Evolutionary conservation across 2,888 invertebrate species (phyloP).

Genomic region (Ctenicera cuprea): DNA sequence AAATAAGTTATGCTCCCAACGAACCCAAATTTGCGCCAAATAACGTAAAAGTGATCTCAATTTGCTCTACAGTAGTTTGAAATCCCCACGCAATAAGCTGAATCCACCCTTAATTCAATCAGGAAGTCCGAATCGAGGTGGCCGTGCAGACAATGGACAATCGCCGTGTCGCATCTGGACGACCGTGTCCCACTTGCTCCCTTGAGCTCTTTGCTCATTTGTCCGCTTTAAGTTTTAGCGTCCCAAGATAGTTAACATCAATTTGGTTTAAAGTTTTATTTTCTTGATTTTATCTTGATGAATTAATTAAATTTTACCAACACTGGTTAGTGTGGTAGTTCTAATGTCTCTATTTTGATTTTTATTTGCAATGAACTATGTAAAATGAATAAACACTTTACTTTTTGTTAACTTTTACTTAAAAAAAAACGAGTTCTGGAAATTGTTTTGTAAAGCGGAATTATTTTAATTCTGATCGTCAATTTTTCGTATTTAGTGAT

Average conservation of each 20-base stretch:
- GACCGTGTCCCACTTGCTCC: conserved; percentile 61
- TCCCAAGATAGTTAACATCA: conserved; percentile 30
- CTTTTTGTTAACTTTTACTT: too few relatives aligned
- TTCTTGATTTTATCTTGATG: too few relatives aligned
- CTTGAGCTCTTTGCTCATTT: conserved; percentile 63
- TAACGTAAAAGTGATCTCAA: conserved; percentile 60
- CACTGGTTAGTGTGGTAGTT: too few relatives aligned
- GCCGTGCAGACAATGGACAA: conserved; percentile 69
- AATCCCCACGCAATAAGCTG: conserved; percentile 67
- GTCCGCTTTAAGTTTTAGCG: conserved; percentile 60
- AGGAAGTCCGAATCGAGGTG: conserved; percentile 63
- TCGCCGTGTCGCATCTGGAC: conserved; percentile 70
- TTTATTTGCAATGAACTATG: too few relatives aligned
- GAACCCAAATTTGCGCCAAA: conserved; percentile 41
- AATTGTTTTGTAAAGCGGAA: too few relatives aligned
- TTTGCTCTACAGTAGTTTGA: conserved; percentile 59
- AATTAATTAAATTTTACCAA: too few relatives aligned
- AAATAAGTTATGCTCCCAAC: conserved; percentile 40
- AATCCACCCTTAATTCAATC: conserved; percentile 69
- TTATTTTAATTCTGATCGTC: too few relatives aligned
- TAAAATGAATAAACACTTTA: too few relatives aligned
- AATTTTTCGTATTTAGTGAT: too few relatives aligned
- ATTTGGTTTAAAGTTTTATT: neutral
- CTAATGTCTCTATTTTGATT: too few relatives aligned
- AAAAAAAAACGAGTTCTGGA: too few relatives aligned